Conservation (phyloP, 1,140 invertebrate species). For the Ceratina australensis region DNA sequence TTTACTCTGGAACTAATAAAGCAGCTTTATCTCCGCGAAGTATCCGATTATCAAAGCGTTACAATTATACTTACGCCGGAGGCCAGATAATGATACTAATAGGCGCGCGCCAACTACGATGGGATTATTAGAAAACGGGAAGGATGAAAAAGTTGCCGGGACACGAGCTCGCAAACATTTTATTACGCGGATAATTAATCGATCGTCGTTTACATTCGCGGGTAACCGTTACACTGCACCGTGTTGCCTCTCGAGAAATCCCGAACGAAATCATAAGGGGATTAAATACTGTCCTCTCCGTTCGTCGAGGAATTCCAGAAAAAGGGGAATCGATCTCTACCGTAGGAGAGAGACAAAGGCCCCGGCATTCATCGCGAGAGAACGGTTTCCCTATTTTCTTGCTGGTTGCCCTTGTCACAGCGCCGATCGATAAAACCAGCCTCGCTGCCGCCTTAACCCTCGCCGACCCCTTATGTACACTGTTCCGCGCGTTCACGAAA, state of each 20-base stretch:
- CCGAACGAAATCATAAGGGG: too few relatives aligned
- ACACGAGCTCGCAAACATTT: conserved; percentile 1
- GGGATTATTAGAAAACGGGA: conserved; percentile 1
- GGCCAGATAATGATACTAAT: conserved; percentile 37
- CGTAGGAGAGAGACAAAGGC: conserved; percentile 66
- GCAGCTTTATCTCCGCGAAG: conserved; percentile 48
- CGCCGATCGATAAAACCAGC: conserved; percentile 71
- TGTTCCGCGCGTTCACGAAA: conserved; percentile 13
- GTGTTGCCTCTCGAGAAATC: background rate
- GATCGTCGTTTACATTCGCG: background rate
- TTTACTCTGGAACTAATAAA: conserved; percentile 41
- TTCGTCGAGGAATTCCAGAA: background rate
- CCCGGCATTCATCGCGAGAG: conserved; percentile 64
- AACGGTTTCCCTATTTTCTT: conserved; percentile 72
- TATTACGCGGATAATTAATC: conserved; percentile 24
- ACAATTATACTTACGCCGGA: background rate
- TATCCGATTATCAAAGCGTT: conserved; percentile 39
- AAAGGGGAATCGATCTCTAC: conserved; percentile 13
- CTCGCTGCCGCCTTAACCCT: conserved; percentile 42
- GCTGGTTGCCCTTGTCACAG: conserved; percentile 70
- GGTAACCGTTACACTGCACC: background rate
- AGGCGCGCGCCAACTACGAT: background rate
- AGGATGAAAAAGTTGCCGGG: background rate
- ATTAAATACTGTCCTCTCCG: too few relatives aligned
- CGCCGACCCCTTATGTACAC: conserved; percentile 38